Evolutionary conservation across 2,797 vertebrate genomes (phyloP).

Genomic region (Botia kubotai): DNA sequence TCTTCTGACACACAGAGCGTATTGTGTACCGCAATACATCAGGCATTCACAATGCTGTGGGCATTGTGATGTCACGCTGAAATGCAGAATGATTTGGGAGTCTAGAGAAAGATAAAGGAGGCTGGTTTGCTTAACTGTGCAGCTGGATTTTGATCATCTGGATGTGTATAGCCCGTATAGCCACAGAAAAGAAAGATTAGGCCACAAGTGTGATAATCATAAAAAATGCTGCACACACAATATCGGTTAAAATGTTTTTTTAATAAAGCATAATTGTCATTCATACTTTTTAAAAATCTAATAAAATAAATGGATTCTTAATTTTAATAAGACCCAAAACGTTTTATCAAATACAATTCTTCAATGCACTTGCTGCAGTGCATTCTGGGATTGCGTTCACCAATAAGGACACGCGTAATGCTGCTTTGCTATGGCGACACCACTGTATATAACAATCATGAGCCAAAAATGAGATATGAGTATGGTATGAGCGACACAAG

Average conservation of each 20-base stretch:
- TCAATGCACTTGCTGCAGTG: too few relatives aligned
- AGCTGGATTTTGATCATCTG: slow-evolving; percentile 39
- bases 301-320: too few relatives aligned
- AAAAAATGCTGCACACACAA: not conserved
- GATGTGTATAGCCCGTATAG: not conserved
- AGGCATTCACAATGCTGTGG: slow-evolving; percentile 67
- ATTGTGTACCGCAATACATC: slow-evolving; percentile 70
- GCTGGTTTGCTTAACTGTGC: slow-evolving; percentile 27
- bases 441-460: not conserved
- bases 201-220: too few relatives aligned
- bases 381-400: too few relatives aligned
- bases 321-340: too few relatives aligned
- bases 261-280: too few relatives aligned
- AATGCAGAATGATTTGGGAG: slow-evolving; percentile 42
- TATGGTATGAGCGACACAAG: too few relatives aligned
- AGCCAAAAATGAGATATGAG: too few relatives aligned
- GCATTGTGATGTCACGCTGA: slow-evolving; percentile 59
- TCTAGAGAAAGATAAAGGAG: slow-evolving; percentile 51
- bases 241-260: not conserved
- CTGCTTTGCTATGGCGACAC: too few relatives aligned
- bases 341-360: too few relatives aligned
- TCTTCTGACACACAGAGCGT: slow-evolving; percentile 68
- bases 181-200: not conserved
- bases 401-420: too few relatives aligned
- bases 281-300: too few relatives aligned